phyloP scores from a whole-genome alignment of 2,888 invertebrate genomes.

The Rutpela maculata region DNA sequence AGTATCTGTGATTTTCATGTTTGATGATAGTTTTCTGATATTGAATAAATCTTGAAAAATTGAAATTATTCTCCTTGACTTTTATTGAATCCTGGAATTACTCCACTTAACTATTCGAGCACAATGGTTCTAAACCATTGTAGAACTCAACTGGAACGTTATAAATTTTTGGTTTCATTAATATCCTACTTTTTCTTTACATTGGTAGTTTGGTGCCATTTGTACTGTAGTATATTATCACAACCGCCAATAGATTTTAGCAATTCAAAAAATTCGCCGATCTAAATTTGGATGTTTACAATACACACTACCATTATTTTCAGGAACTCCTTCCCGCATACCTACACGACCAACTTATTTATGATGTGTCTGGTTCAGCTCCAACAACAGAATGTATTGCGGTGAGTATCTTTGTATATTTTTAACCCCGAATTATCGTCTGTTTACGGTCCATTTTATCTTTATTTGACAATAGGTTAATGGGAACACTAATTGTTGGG shows the following conservation, averaged over 20 bases:
- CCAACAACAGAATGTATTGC: background rate
- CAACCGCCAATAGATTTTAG: background rate
- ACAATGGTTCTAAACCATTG: too few species aligned
- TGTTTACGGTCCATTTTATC: constrained; percentile 8
- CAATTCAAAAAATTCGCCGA: background rate
- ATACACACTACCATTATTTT: background rate
- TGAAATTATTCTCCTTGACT: too few species aligned
- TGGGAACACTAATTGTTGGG: constrained; percentile 28
- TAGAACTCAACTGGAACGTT: too few species aligned
- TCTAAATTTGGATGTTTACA: background rate
- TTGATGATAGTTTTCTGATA: too few species aligned
- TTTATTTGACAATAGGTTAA: constrained; percentile 27
- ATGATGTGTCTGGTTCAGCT: background rate
- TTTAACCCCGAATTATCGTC: background rate
- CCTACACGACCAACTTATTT: background rate
- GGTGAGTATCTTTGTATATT: background rate
- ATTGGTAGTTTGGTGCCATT: too few species aligned
- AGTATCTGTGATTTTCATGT: too few species aligned
- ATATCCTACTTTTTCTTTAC: too few species aligned
- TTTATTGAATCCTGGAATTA: too few species aligned
- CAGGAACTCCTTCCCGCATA: background rate
- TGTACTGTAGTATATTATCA: too few species aligned
- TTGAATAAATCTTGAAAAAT: too few species aligned
- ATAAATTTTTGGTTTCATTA: too few species aligned
- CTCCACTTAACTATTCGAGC: too few species aligned